These are phyloP conservation scores for Phainopepla nitens DNA, from an alignment of 2,113 vertebrate genomes.

Conservation along the genomic window DNA sequence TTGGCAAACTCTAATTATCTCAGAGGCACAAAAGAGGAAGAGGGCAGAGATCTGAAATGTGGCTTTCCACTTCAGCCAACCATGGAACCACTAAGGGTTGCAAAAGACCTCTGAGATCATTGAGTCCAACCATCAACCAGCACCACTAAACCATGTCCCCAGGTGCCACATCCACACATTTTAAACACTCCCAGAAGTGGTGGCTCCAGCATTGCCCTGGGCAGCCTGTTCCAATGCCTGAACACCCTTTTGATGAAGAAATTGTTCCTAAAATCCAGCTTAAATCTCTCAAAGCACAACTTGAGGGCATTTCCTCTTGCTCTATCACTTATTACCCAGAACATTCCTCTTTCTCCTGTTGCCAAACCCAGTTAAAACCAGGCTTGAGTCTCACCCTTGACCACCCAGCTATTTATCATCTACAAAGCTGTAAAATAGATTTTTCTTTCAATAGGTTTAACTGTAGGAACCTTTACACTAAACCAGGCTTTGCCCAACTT, in stretches of 20 bases:
- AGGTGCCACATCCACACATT: neutral
- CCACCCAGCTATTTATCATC: neutral
- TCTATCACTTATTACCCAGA: neutral
- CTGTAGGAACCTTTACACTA: neutral
- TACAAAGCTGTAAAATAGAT: neutral
- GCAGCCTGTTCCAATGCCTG: neutral
- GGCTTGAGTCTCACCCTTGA: neutral
- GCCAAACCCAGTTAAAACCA: neutral
- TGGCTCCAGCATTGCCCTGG: neutral
- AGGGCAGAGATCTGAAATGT: neutral
- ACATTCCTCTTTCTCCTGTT: neutral
- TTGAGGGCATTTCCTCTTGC: neutral
- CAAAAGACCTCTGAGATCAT: neutral
- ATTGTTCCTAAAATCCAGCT: neutral
- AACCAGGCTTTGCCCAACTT: neutral
- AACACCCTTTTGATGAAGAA: neutral
- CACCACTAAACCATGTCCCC: neutral
- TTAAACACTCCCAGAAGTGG: neutral
- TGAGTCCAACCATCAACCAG: neutral
- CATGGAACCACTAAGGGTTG: neutral
- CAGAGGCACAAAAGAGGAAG: neutral
- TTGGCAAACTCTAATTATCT: neutral
- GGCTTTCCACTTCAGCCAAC: neutral
- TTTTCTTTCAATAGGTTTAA: neutral
- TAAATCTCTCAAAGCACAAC: neutral